phyloP scores from a whole-genome alignment of 2,888 invertebrate genomes.

The Ectobius pallidus region DNA sequence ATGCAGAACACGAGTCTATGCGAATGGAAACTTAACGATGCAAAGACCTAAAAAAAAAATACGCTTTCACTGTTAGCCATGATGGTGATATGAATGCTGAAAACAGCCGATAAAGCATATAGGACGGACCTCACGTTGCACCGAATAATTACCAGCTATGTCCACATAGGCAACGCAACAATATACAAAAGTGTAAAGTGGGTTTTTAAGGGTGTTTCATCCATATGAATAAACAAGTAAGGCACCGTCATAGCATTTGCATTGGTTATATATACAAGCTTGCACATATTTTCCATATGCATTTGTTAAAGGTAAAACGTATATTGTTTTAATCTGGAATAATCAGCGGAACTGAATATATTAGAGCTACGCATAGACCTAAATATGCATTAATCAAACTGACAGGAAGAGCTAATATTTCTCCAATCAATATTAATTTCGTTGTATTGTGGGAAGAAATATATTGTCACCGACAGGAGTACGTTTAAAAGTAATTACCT shows the following conservation, averaged over 20 bases:
- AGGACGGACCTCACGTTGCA: not conserved
- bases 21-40: conserved; percentile 27
- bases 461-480: too few relatives aligned
- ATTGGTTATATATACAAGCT: not conserved
- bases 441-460: too few relatives aligned
- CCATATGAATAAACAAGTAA: conserved; percentile 3
- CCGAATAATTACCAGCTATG: not conserved
- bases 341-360: too few relatives aligned
- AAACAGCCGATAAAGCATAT: conserved; percentile 14
- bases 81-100: conserved; percentile 25
- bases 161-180: not conserved
- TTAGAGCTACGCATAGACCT: too few relatives aligned
- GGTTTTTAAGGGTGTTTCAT: not conserved
- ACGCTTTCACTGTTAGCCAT: conserved; percentile 14
- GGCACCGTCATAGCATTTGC: not conserved
- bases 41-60: conserved; percentile 15
- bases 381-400: too few relatives aligned
- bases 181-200: conserved; percentile 2
- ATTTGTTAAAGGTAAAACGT: not conserved
- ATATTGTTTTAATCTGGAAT: not conserved
- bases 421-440: too few relatives aligned
- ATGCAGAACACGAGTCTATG: conserved; percentile 3
- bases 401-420: too few relatives aligned
- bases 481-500: too few relatives aligned
- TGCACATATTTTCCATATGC: not conserved